Conservation (phyloP, 2,113 vertebrate genomes). For the Brienomyrus brachyistius region DNA sequence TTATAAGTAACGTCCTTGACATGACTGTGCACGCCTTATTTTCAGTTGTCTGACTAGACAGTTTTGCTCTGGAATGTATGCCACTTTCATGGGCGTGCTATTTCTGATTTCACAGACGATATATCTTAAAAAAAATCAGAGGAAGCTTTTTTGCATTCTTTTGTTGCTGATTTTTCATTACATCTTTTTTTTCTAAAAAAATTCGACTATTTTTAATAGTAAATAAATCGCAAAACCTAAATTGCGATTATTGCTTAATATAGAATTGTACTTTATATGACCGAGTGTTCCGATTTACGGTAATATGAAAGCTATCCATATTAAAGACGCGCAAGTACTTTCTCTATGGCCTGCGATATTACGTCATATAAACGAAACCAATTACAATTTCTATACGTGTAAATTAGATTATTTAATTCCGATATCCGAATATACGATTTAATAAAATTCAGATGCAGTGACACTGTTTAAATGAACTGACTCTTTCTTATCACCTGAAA, state of each 20-base stretch:
- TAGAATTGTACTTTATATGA: background rate
- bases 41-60: slow-evolving; percentile 10
- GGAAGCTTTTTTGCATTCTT: background rate
- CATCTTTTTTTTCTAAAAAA: background rate
- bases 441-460: background rate
- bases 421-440: background rate
- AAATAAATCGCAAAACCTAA: background rate
- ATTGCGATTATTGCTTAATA: background rate
- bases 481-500: background rate
- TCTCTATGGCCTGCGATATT: background rate
- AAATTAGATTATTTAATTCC: background rate
- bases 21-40: slow-evolving; percentile 2
- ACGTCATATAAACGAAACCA: background rate
- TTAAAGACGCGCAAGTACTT: background rate
- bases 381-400: background rate
- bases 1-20: background rate
- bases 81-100: slow-evolving; percentile 17
- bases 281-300: background rate
- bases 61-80: slow-evolving; percentile 19
- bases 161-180: background rate
- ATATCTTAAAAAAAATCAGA: background rate
- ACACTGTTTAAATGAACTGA: background rate
- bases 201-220: background rate
- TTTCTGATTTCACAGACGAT: slow-evolving; percentile 31
- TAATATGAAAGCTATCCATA: background rate